Evolutionary conservation across 2,888 invertebrate genomes (phyloP).

Genomic region (Cabera pusaria): DNA sequence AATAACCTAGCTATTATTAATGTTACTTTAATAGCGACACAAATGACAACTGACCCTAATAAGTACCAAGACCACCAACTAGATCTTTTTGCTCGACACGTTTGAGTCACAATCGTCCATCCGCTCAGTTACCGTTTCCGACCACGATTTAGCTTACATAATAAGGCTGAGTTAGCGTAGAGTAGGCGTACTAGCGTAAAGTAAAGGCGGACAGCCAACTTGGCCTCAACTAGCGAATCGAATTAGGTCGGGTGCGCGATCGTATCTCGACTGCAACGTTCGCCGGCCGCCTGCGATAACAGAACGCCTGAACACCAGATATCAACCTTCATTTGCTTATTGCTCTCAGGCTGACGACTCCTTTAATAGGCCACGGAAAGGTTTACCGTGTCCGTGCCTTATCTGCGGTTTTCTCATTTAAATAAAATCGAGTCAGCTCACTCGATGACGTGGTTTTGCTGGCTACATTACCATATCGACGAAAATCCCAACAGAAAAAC

Average conservation of each 20-base stretch:
- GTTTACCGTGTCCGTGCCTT: slow-evolving; percentile 63
- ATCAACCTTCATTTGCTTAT: slow-evolving; percentile 67
- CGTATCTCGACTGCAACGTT: slow-evolving; percentile 61
- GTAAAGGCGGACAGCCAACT: slow-evolving; percentile 28
- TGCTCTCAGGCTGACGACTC: slow-evolving; percentile 57
- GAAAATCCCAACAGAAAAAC: no score
- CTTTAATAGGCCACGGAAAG: slow-evolving; percentile 54
- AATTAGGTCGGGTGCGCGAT: slow-evolving; percentile 74
- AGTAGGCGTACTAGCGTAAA: slow-evolving; percentile 34
- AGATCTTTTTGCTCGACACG: slow-evolving; percentile 17
- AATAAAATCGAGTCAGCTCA: slow-evolving; percentile 45
- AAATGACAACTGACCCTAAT: no score
- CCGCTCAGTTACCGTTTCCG: slow-evolving; percentile 1
- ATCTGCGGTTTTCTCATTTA: slow-evolving; percentile 54
- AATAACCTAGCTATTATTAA: no score
- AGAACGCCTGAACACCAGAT: slow-evolving; percentile 51
- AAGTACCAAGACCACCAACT: no score
- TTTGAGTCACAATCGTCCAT: slow-evolving; percentile 18
- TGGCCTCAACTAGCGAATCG: slow-evolving; percentile 53
- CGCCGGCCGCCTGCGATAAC: slow-evolving; percentile 41
- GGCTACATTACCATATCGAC: slow-evolving; percentile 27
- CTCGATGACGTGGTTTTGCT: slow-evolving; percentile 42
- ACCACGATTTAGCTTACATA: slow-evolving; percentile 20
- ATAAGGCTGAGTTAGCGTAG: slow-evolving; percentile 23
- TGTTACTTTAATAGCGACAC: no score